Percentiles rank a stretch among this genome's conserved stretches.
Conservation (phyloP, 2,888 invertebrate genomes). For the Peribatodes rhomboidaria region DNA sequence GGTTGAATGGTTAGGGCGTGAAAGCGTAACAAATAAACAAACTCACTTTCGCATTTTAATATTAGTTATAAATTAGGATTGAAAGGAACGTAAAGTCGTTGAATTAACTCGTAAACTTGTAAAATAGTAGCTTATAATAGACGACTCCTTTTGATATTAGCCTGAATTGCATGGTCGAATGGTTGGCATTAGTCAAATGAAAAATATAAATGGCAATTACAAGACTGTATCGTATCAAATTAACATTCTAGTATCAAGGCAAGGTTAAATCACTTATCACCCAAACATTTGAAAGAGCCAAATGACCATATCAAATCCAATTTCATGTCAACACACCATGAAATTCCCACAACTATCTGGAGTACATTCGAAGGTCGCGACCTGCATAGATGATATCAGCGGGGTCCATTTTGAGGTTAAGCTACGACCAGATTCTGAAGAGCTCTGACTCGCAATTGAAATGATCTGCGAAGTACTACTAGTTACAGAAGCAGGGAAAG, state of each 20-base stretch:
- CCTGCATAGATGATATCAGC: constrained; percentile 74
- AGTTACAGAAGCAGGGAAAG: constrained; percentile 43
- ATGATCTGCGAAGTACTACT: constrained; percentile 28
- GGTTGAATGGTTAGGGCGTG: too few relatives aligned
- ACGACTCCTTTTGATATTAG: not conserved
- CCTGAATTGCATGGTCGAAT: not conserved
- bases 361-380: constrained; percentile 71
- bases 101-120: too few relatives aligned
- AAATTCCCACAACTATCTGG: constrained; percentile 65
- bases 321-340: constrained; percentile 55
- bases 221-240: constrained; percentile 3
- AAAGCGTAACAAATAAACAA: too few relatives aligned
- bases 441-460: constrained; percentile 45
- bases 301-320: constrained; percentile 65
- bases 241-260: constrained; percentile 1
- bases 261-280: constrained; percentile 31
- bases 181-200: constrained; percentile 7
- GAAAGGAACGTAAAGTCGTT: not conserved
- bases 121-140: too few relatives aligned
- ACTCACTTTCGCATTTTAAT: too few relatives aligned
- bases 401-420: constrained; percentile 59
- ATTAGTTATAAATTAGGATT: not conserved
- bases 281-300: constrained; percentile 52
- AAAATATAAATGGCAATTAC: constrained; percentile 2
- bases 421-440: constrained; percentile 53